phyloP scores from a whole-genome alignment of 2,888 invertebrate species.

The Rhaphigaster nebulosa region DNA sequence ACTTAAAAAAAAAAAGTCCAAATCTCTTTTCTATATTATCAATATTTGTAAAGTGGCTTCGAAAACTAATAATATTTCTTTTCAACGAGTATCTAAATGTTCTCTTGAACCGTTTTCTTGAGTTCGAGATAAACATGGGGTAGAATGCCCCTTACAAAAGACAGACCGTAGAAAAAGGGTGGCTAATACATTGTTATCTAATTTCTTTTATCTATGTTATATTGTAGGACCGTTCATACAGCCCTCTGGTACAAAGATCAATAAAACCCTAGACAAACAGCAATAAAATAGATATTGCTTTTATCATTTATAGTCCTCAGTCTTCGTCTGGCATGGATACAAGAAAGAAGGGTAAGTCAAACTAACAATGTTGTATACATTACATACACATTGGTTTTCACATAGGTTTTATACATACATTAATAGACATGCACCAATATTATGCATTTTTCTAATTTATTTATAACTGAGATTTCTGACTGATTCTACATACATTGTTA shows the following conservation, averaged over 20 bases:
- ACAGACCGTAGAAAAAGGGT: not conserved
- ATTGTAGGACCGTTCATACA: not conserved
- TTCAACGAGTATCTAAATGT: not conserved
- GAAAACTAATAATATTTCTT: not conserved
- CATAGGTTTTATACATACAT: too few species aligned
- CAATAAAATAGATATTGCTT: not conserved
- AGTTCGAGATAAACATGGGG: not conserved
- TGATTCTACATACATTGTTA: too few species aligned
- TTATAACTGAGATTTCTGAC: too few species aligned
- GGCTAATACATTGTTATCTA: not conserved
- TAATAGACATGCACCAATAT: too few species aligned
- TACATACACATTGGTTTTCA: too few species aligned
- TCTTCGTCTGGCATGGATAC: not conserved
- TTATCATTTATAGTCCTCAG: not conserved
- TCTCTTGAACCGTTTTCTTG: not conserved
- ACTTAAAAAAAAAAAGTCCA: too few species aligned
- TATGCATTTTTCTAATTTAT: too few species aligned
- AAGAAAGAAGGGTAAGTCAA: not conserved
- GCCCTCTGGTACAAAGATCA: not conserved
- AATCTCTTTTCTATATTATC: too few species aligned
- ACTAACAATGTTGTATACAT: not conserved
- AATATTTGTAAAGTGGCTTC: too few species aligned
- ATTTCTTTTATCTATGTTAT: not conserved
- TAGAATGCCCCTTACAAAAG: not conserved
- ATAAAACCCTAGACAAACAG: not conserved